Evolutionary conservation across 2,113 vertebrate genomes (phyloP), one percentile per base, ranked within the genome.

Genomic region (Gnathonemus longibarbis): DNA sequence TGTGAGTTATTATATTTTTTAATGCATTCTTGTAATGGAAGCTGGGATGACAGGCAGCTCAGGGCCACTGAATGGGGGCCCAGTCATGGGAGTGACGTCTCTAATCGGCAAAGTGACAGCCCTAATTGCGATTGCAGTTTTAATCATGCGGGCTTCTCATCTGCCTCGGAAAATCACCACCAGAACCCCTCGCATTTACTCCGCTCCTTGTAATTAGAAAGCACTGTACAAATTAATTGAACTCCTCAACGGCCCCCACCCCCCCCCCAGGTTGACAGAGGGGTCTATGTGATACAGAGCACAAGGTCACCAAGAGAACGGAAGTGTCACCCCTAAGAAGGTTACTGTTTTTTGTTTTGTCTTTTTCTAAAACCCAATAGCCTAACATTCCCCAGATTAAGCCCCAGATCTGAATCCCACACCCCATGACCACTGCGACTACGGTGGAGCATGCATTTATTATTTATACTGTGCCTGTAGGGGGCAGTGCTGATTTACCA

Each of bases 11-110:
- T 87, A 21, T n/a, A 11, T 56, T 53, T 46, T 66, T 80, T 80
- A 56, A 83, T 35, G 86, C 17, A 89, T 53, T 39, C 35, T 83
- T 89, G 48, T 83, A 89, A 83, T 92, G 66, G 90, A 91, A 89
- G 10, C 17, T 46, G 89, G 92, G 66, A 84, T 92, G 92, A 92
- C 87, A 89, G 92, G 91, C 84, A 89, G 66, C 89, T 89, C 89
- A 88, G 50, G 87, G 88, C 56, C 91, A 90, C 56, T 48, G 4
- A 39, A 88, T 90, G 74, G 56, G 45, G 35, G n/a, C 56, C 48
- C n/a, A 49, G 49, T 48, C 48, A n/a, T 86, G 6, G 89, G 90
- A 90, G 39, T 86, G 56, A 58, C n/a, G 77, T 52, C 86, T 88
- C 66, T 88, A 87, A 87, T 90, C 84, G 88, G 35, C 42, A 45